Base-by-base conservation (phyloP, 2,888 invertebrate genomes). In the Odontothrips loti region DNA sequence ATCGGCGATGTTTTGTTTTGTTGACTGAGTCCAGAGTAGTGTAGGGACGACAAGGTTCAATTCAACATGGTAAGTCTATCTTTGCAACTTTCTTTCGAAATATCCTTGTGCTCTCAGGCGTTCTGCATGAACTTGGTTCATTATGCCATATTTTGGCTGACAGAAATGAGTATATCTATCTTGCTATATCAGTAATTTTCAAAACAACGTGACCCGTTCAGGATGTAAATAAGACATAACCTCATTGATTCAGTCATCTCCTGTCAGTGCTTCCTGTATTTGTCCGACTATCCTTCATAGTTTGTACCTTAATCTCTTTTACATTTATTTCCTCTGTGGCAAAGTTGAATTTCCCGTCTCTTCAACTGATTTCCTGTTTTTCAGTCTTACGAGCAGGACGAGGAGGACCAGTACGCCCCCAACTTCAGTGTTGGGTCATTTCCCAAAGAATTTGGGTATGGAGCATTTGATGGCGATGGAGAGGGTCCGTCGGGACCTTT, bases 381-480 rank as follows among this genome's bases (percentile, higher is more conserved):
- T 80, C 82, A 86, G 86, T 86, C 86, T 47, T 86, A 85, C 83
- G 85, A 86, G 82, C 84, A 87, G 86, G 88, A 88, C 84, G 89
- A 89, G 81, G 88, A 89, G 82, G 89, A 89, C 84, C 88, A 89
- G 82, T 89, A 87, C 84, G 87, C 87, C 81, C 84, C 87, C 78
- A 88, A 87, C 79, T 90, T 88, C 83, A 88, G 90, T 83, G 90
- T 91, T 80, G 91, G 92, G 9, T 93, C 93, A 1, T 97, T 97
- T 87, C 96, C 97, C 12, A 96, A 96, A 87, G 95, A 96, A 86
- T 97, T 96, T 88, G 96, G 95, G 79, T 98, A 97, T 87, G 95
- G 96, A 1, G 93, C 93, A 17, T 96, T 95, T 86, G 96, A 96
- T 86, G 95, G 93, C 82, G 95, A 95, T 85, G 92, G 91, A 79